A percentile compares a stretch with the other conserved stretches of the same genome.
Conservation (phyloP, 2,888 invertebrate species). For the Lasius platythorax region DNA sequence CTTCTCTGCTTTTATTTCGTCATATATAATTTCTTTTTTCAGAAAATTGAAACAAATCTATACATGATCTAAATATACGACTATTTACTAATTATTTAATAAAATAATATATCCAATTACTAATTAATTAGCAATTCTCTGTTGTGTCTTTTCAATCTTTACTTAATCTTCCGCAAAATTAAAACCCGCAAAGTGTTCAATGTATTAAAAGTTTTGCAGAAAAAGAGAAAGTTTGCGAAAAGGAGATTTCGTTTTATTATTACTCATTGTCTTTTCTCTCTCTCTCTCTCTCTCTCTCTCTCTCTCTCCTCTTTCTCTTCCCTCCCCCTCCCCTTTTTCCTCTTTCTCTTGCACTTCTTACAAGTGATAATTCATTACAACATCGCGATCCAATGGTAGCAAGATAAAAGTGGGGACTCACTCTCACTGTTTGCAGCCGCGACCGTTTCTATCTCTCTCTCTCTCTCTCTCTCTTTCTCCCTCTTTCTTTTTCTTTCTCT, state of each 20-base stretch:
- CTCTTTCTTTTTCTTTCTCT: background rate
- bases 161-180: background rate
- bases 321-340: background rate
- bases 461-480: conserved; percentile 31
- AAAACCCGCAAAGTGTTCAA: background rate
- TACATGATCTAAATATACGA: background rate
- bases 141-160: background rate
- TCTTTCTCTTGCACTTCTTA: conserved; percentile 31
- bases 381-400: conserved; percentile 60
- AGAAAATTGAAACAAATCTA: background rate
- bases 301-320: background rate
- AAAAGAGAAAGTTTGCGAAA: conserved; percentile 15
- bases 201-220: background rate
- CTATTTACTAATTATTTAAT: background rate
- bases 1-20: background rate
- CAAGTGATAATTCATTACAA: conserved; percentile 67
- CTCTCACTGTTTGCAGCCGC: conserved; percentile 74
- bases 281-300: background rate
- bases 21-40: background rate
- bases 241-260: background rate
- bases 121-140: background rate
- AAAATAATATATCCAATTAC: background rate
- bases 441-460: conserved; percentile 32
- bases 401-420: conserved; percentile 78
- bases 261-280: background rate